Conservation (phyloP, 2,888 invertebrate species). For the Eristalis tenax region DNA sequence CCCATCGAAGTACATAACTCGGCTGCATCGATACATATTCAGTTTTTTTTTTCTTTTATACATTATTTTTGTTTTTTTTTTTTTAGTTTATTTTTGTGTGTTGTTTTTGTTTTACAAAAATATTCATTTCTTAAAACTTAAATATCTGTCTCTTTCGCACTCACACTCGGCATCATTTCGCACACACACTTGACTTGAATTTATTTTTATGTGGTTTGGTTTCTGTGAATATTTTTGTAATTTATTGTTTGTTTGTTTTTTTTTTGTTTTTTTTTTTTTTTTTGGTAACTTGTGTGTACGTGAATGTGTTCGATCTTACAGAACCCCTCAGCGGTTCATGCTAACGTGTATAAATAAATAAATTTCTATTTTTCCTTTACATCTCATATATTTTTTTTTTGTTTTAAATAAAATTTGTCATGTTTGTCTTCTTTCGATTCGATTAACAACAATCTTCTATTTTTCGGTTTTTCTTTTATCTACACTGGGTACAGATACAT, state of each 20-base stretch:
- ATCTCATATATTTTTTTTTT: neutral
- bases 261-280: slow-evolving; percentile 21
- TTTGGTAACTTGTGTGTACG: slow-evolving; percentile 29
- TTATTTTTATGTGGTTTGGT: neutral
- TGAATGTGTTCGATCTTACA: neutral
- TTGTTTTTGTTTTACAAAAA: slow-evolving; percentile 52
- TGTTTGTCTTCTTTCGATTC: slow-evolving; percentile 42
- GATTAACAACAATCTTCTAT: slow-evolving; percentile 29
- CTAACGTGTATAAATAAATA: slow-evolving; percentile 62
- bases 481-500: slow-evolving; percentile 57
- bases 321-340: neutral
- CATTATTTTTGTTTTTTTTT: slow-evolving; percentile 10
- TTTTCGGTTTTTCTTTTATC: slow-evolving; percentile 33
- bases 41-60: slow-evolving; percentile 17
- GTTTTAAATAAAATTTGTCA: slow-evolving; percentile 68
- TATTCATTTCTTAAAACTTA: slow-evolving; percentile 56
- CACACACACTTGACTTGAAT: neutral
- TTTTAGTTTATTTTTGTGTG: too few relatives aligned
- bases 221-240: slow-evolving; percentile 9
- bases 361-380: neutral
- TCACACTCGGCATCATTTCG: neutral
- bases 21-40: neutral
- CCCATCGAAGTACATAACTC: slow-evolving; percentile 51
- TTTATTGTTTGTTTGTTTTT: slow-evolving; percentile 13
- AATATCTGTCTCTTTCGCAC: neutral